A percentile compares a stretch with the other conserved stretches of the same genome.
These are phyloP conservation scores for Eupithecia tripunctaria DNA, from an alignment of 2,888 invertebrate species.

Conservation along the genomic window DNA sequence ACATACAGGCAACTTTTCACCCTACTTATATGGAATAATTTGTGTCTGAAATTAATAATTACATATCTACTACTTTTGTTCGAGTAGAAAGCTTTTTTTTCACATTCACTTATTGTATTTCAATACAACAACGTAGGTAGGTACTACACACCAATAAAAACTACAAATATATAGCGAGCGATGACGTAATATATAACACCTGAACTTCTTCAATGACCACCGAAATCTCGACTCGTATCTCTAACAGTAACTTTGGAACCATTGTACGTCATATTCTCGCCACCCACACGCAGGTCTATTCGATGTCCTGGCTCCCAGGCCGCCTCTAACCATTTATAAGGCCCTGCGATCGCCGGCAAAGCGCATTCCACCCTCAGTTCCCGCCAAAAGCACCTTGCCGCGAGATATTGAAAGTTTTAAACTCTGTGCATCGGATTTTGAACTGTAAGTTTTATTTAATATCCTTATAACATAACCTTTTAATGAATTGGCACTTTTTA, in stretches of 20 bases:
- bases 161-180: not conserved
- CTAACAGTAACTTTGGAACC: not conserved
- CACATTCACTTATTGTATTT: not conserved
- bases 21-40: too few species aligned
- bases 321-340: slow-evolving; percentile 74
- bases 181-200: not conserved
- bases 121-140: not conserved
- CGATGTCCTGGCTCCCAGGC: slow-evolving; percentile 51
- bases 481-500: not conserved
- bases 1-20: too few species aligned
- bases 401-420: slow-evolving; percentile 29
- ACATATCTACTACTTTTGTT: too few species aligned
- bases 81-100: too few species aligned
- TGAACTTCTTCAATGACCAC: not conserved
- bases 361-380: slow-evolving; percentile 61
- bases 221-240: not conserved
- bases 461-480: not conserved
- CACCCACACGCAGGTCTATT: slow-evolving; percentile 52
- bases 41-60: too few species aligned
- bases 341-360: slow-evolving; percentile 66
- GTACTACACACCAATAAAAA: too few species aligned
- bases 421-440: slow-evolving; percentile 34
- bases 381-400: slow-evolving; percentile 31
- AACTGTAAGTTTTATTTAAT: slow-evolving; percentile 30
- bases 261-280: slow-evolving; percentile 12